These are phyloP conservation scores for Cylloceria caligata DNA, from an alignment of 2,888 invertebrate genomes.

Conservation along the genomic window DNA sequence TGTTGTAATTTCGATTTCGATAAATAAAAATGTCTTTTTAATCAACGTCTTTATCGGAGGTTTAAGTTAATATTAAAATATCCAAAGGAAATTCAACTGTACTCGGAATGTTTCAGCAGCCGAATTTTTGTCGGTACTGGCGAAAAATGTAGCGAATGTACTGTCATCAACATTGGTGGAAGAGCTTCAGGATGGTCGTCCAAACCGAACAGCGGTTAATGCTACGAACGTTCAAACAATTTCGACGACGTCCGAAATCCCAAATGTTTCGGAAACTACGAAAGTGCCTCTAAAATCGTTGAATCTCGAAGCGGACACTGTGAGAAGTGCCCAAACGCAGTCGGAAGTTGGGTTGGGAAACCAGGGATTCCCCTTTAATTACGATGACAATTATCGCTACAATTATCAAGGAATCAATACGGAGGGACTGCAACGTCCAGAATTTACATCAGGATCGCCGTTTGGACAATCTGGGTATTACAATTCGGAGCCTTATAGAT, in stretches of 20 bases:
- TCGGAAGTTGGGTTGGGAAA: slow-evolving; percentile 57
- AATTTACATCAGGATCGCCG: slow-evolving; percentile 42
- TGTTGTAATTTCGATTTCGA: no score
- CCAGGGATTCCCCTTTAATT: slow-evolving; percentile 55
- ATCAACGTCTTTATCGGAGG: no score
- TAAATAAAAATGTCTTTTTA: no score
- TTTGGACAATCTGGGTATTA: slow-evolving; percentile 60
- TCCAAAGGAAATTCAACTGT: slow-evolving; percentile 3
- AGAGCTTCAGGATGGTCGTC: slow-evolving; percentile 65
- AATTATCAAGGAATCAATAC: slow-evolving; percentile 58
- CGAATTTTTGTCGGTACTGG: slow-evolving; percentile 74
- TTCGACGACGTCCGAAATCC: slow-evolving; percentile 22
- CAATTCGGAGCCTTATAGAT: slow-evolving; percentile 61
- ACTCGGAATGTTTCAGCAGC: slow-evolving; percentile 69
- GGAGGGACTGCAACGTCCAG: slow-evolving; percentile 46
- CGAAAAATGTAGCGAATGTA: slow-evolving; percentile 75
- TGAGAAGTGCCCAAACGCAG: slow-evolving; percentile 63
- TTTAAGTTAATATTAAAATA: neutral
- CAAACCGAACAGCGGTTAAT: slow-evolving; percentile 64
- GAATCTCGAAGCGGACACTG: slow-evolving; percentile 61
- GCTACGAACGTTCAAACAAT: slow-evolving; percentile 47
- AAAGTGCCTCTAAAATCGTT: slow-evolving; percentile 42
- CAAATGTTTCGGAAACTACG: slow-evolving; percentile 47
- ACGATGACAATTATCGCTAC: slow-evolving; percentile 63
- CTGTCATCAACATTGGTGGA: slow-evolving; percentile 73